A percentile compares a stretch with the other conserved stretches of the same genome.
These are phyloP conservation scores for Chrysoperla carnea DNA, from an alignment of 1,140 invertebrate genomes.

Conservation along the genomic window DNA sequence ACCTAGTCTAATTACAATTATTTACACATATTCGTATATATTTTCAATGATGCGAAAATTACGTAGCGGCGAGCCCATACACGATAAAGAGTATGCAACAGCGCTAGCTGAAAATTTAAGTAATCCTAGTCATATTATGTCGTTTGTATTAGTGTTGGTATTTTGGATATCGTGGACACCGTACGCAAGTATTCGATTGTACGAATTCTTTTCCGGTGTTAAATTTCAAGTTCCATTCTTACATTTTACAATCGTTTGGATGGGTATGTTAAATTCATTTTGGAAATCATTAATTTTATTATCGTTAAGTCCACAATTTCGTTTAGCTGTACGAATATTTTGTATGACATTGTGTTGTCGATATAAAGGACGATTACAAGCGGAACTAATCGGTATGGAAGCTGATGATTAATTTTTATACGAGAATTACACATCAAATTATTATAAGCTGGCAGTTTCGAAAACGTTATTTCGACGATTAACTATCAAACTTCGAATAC, in stretches of 20 bases:
- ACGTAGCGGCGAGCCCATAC: conserved; percentile 59
- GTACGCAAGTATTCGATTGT: conserved; percentile 54
- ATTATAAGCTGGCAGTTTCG: too few species aligned
- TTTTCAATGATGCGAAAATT: conserved; percentile 75
- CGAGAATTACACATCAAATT: too few species aligned
- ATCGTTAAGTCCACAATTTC: conserved; percentile 75
- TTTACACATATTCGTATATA: conserved; percentile 86
- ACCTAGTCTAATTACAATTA: conserved; percentile 81
- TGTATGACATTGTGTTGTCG: conserved; percentile 81
- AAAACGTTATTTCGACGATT: too few species aligned
- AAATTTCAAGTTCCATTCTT: conserved; percentile 61
- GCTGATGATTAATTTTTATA: conserved; percentile 43
- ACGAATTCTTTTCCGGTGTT: conserved; percentile 34
- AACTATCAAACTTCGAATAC: too few species aligned
- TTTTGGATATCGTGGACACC: conserved; percentile 91
- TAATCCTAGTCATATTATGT: conserved; percentile 88
- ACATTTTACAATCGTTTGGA: conserved; percentile 84
- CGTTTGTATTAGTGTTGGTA: conserved; percentile 72
- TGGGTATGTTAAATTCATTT: conserved; percentile 83
- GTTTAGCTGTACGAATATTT: conserved; percentile 67
- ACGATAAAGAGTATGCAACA: conserved; percentile 87
- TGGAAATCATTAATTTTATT: conserved; percentile 87
- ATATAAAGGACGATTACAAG: conserved; percentile 55
- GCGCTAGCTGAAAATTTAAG: conserved; percentile 76
- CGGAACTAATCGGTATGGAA: conserved; percentile 65